phyloP scores from a whole-genome alignment of 2,113 vertebrate genomes.

The Danio rerio region DNA sequence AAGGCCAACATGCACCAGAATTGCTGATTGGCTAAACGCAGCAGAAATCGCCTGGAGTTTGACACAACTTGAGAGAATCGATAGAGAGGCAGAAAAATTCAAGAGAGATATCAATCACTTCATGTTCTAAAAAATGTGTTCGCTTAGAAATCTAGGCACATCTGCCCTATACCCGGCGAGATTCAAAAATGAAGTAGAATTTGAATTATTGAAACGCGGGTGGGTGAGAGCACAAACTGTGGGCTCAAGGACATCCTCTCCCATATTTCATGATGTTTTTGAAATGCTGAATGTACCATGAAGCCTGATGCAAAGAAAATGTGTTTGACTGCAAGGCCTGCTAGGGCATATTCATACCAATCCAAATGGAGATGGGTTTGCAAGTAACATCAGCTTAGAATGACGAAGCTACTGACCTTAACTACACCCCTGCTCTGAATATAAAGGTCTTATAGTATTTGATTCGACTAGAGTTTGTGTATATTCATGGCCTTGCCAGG shows the following conservation, averaged over 20 bases:
- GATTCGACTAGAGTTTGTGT: constrained; percentile 51
- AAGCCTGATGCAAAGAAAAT: constrained; percentile 43
- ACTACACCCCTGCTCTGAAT: constrained; percentile 50
- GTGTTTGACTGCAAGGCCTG: constrained; percentile 3
- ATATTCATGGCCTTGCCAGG: constrained; percentile 65
- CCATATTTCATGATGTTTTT: constrained; percentile 45
- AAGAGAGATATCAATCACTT: constrained; percentile 30
- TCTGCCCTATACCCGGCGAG: constrained; percentile 29
- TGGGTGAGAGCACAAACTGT: constrained; percentile 19
- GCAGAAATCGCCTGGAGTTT: constrained; percentile 6
- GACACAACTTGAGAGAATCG: constrained; percentile 14
- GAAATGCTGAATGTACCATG: constrained; percentile 15
- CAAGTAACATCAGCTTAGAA: constrained; percentile 43
- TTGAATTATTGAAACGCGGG: constrained; percentile 47
- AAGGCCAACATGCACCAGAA: neutral
- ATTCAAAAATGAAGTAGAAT: constrained; percentile 48
- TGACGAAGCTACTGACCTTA: constrained; percentile 57
- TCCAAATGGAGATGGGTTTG: neutral
- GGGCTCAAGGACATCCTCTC: constrained; percentile 33
- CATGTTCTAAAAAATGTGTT: constrained; percentile 20
- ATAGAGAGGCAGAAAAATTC: constrained; percentile 15
- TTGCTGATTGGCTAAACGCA: constrained; percentile 1
- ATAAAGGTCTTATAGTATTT: constrained; percentile 60
- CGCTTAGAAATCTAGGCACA: constrained; percentile 44
- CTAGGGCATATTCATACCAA: constrained; percentile 4